Base-by-base conservation (phyloP, 2,888 invertebrate genomes). In the Scaptodrosophila latifasciaeformis region DNA sequence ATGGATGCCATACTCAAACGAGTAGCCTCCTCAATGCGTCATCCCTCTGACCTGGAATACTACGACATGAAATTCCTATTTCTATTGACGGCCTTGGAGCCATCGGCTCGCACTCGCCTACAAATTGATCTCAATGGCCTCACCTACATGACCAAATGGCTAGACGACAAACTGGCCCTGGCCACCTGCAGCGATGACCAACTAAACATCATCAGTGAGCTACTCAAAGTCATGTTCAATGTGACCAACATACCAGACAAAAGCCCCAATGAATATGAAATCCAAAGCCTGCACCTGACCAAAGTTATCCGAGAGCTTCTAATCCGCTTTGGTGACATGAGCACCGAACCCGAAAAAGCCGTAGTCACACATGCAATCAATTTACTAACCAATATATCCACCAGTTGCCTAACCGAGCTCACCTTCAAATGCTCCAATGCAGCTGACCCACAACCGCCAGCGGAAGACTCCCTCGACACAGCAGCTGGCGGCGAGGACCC, bases 21-120 rank as follows among this genome's bases (percentile, higher is more conserved):
- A 46, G 87, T 96, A 48, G 89, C 91, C 71, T 89, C 77, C 17
- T 67, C 77, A 1, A 63, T 66, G 24, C 80, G 70, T 9, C 76
- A 81, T 51, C 79, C 81, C 0, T 54, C 62, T 19, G 70, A 67
- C 12, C 49, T 96, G 13, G 93, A 93, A 88, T 90, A 92, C 67
- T 97, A 93, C 87, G 95, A 97, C 81, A 92, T 96, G 89, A 93
- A 95, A 85, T 88, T 97, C 50, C 85, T 97, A 49, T 97, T 97
- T 86, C 89, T 98, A 47, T 88, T 96, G 49, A 96, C 97, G 17
- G 96, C 96, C 2, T 85, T 96, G 34, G 92, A 93, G 84, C 88
- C 90, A 43, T 90, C 92, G 47, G 90, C 92, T 19, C 90, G 92
- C 65, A 85, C 86, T 13, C 89, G 89, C 76, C 88, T 94, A 0